Evolutionary conservation across 2,797 vertebrate species (phyloP), one percentile per base, ranked within the genome.

Genomic region (Macropodus opercularis): DNA sequence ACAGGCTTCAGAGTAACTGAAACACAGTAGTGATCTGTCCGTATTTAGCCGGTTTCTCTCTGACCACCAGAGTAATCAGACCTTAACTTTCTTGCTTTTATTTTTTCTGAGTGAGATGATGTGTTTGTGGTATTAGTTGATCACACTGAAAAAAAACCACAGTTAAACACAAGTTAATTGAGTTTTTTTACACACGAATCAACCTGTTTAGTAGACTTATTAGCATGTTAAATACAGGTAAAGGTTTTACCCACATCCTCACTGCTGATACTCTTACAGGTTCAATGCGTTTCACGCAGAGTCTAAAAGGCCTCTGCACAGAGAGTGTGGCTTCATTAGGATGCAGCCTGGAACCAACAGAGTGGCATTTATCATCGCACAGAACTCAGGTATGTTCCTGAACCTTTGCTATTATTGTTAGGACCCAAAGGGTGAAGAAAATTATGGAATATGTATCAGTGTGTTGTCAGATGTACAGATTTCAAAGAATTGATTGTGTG

Each of bases 341-440:
- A 89, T 97, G 75, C 91, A 99, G 79, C 95, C 95, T 0, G 94
- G 94, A 35, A 94, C 94, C 83, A 96, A 96, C 41, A 95, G 89
- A 83, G 96, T 98, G 90, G 96, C 96, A 36, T 98, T 99, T 72
- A 90, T 98, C 85, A 94, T 94, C n/a, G 96, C 96, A 66, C 96
- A 99, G 88, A 98, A 99, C 86, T 95, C 94, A 90, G 96, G 96
- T 98, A 43, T n/a, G n/a, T n/a, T n/a, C n/a, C n/a, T n/a, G n/a
- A n/a, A n/a, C n/a, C n/a, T n/a, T n/a, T n/a, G n/a, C n/a, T n/a
- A n/a, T n/a, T n/a, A 9, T 14, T 24, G 22, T 50, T 5, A 36
- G 4, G 1, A 11, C 4, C 1, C 19, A n/a, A n/a, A n/a, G n/a
- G n/a, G n/a, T n/a, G n/a, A n/a, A n/a, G n/a, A n/a, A n/a, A n/a